Conservation (phyloP, 1,140 invertebrate genomes). For the Amphibalanus amphitrite region DNA sequence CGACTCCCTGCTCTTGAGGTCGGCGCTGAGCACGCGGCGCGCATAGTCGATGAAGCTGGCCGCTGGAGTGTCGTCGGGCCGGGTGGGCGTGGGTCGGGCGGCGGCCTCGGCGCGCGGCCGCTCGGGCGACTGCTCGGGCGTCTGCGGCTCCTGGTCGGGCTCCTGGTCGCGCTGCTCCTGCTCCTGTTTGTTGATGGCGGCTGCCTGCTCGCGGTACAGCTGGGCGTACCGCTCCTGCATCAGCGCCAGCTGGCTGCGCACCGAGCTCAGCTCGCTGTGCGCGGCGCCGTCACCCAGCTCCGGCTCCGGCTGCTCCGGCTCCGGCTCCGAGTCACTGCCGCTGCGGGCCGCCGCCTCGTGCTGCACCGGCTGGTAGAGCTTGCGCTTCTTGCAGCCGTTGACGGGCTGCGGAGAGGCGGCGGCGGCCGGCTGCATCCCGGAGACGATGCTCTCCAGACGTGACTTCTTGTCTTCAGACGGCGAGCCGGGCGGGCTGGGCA, state of each 20-base stretch:
- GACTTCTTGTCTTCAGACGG: constrained; percentile 42
- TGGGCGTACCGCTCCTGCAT: constrained; percentile 70
- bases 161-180: no score
- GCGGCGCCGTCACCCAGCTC: neutral
- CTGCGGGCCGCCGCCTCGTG: constrained; percentile 41
- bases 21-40: neutral
- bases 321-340: constrained; percentile 13
- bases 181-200: no score
- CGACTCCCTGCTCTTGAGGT: neutral
- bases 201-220: neutral
- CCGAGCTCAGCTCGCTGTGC: constrained; percentile 49
- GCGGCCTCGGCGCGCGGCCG: no score
- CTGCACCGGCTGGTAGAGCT: constrained; percentile 90
- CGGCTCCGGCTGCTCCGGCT: neutral
- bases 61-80: neutral
- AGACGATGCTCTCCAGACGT: constrained; percentile 84
- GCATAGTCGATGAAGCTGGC: constrained; percentile 2
- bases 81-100: neutral
- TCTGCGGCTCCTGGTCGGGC: no score
- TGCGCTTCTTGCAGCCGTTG: constrained; percentile 87
- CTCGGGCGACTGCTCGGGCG: no score
- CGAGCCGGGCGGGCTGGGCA: neutral
- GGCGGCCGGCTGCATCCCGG: constrained; percentile 47
- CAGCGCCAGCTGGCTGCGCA: constrained; percentile 71
- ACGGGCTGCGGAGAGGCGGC: constrained; percentile 18